Conservation (phyloP, 2,113 vertebrate species). For the Beaufortia kweichowensis region DNA sequence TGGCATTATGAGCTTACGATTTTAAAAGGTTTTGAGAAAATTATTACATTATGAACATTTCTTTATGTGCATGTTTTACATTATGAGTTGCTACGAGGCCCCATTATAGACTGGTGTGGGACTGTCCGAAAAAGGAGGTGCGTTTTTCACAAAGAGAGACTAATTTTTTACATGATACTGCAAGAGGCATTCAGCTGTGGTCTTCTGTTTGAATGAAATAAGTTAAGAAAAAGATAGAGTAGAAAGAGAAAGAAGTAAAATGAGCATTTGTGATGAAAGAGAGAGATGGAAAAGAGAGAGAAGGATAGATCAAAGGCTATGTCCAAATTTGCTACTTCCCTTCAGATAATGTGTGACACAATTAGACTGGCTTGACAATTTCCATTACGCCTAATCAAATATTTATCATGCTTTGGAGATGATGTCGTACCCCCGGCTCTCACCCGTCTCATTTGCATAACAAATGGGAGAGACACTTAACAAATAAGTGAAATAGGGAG, state of each 20-base stretch:
- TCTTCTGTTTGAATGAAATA: constrained; percentile 12
- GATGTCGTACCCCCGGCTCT: constrained; percentile 82
- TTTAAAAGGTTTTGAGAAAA: too few relatives aligned
- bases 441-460: constrained; percentile 88
- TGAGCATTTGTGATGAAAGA: constrained; percentile 49
- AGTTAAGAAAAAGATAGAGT: constrained; percentile 43
- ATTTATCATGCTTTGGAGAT: constrained; percentile 97
- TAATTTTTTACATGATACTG: constrained; percentile 21
- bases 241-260: constrained; percentile 52
- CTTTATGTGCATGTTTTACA: too few relatives aligned
- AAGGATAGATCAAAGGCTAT: constrained; percentile 77
- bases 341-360: constrained; percentile 93
- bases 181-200: constrained; percentile 19
- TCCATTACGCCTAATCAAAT: constrained; percentile 99
- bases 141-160: too few relatives aligned
- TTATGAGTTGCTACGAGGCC: too few relatives aligned
- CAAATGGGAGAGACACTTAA: constrained; percentile 78
- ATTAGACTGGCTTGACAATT: constrained; percentile 99
- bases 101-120: too few relatives aligned
- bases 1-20: too few relatives aligned
- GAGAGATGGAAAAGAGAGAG: constrained; percentile 52
- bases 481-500: constrained; percentile 60
- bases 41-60: too few relatives aligned
- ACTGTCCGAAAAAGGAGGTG: too few relatives aligned
- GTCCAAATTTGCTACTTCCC: constrained; percentile 79